phyloP scores from a whole-genome alignment of 2,113 vertebrate species.

The Bambusicola thoracicus region DNA sequence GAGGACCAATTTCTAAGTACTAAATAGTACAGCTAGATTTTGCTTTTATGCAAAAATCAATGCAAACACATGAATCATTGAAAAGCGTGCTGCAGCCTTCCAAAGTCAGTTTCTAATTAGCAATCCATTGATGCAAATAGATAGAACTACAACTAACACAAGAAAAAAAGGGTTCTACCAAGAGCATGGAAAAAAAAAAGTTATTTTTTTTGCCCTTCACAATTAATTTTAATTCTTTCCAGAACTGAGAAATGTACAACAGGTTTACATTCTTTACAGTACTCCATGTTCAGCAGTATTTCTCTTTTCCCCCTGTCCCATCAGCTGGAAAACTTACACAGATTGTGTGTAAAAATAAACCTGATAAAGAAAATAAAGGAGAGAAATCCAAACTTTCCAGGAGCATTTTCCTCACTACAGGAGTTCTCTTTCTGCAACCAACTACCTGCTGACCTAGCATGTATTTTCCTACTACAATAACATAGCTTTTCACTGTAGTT shows the following conservation, averaged over 20 bases:
- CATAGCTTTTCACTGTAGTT: neutral
- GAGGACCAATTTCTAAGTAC: slow-evolving; percentile 79
- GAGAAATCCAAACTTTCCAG: neutral
- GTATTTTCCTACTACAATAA: neutral
- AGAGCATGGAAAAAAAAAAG: slow-evolving; percentile 14
- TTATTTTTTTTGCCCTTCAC: slow-evolving; percentile 38
- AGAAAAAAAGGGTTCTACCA: neutral
- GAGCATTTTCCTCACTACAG: neutral
- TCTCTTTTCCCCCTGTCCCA: neutral
- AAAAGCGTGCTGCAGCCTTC: slow-evolving; percentile 63
- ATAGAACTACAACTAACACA: slow-evolving; percentile 61
- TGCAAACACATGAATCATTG: slow-evolving; percentile 79
- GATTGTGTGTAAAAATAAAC: neutral
- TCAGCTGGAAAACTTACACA: neutral
- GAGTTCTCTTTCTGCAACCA: neutral
- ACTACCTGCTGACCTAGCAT: neutral
- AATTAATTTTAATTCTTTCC: slow-evolving; percentile 44
- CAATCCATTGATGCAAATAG: slow-evolving; percentile 73
- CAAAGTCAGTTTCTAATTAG: slow-evolving; percentile 79
- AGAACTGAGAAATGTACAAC: neutral
- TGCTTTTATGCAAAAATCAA: slow-evolving; percentile 80
- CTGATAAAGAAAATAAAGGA: neutral
- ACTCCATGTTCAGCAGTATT: neutral
- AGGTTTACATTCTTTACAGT: neutral
- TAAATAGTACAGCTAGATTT: slow-evolving; percentile 77